phyloP scores from a whole-genome alignment of 2,888 invertebrate species.

The Lutraria lutraria region DNA sequence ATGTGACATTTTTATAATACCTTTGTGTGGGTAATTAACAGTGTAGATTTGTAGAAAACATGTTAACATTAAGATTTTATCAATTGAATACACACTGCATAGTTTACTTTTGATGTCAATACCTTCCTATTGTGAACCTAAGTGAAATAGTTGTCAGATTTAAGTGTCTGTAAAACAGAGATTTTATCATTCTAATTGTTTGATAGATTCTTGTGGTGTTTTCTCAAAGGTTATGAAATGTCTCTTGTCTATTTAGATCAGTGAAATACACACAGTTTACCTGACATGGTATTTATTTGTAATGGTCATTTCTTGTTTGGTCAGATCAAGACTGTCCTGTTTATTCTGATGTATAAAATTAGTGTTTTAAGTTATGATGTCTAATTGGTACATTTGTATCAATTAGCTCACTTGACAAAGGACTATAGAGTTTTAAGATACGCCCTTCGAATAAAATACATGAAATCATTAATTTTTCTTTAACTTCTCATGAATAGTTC shows the following conservation, averaged over 20 bases:
- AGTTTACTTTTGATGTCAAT: background rate
- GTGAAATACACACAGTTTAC: background rate
- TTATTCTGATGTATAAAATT: too few species aligned
- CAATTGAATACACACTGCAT: background rate
- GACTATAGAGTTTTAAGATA: too few species aligned
- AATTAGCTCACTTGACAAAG: too few species aligned
- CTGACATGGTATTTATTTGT: background rate
- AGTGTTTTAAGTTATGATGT: too few species aligned
- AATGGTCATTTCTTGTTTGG: background rate
- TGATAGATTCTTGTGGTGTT: background rate
- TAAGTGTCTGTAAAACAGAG: background rate
- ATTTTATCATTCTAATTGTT: background rate
- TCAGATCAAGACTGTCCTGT: too few species aligned
- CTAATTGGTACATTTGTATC: too few species aligned
- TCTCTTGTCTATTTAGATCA: too few species aligned
- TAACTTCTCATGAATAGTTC: too few species aligned
- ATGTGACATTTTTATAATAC: background rate
- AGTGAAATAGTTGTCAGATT: background rate
- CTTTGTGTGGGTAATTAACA: constrained; percentile 4
- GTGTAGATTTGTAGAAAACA: background rate
- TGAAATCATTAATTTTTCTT: too few species aligned
- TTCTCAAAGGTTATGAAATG: background rate
- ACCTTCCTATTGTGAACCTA: background rate
- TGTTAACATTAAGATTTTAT: constrained; percentile 21
- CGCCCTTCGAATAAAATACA: too few species aligned